Base-by-base conservation (phyloP, 2,888 invertebrate species). In the Homarus gammarus region DNA sequence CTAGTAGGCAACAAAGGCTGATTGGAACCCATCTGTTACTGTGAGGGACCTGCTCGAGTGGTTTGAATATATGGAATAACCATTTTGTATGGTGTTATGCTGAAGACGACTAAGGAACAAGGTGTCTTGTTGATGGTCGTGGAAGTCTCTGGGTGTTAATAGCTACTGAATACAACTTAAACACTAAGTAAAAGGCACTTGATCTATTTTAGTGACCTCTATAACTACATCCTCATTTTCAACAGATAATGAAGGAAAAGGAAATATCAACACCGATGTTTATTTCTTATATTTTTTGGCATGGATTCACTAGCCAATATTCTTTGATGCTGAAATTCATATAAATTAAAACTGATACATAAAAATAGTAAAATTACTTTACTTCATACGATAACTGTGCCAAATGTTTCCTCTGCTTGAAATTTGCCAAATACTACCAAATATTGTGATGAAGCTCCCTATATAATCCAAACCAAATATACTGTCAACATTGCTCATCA, bases 251-350 rank as follows among this genome's bases (percentile, higher is more conserved):
- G 61, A 27, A 64, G 64, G 64, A n/a, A n/a, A 64, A 27, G 64
- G 27, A 64, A 64, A 64, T 64, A 1, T 27, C 5, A 27, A 27
- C 64, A 2, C 6, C 8, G 64, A 64, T 64, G 64, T 64, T 64
- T 79, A 79, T 64, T 79, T 79, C 56, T 44, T 84, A 87, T 87
- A 86, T 64, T 79, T 78, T 87, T 87, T 87, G 73, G 79, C 86
- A 87, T 87, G 79, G 79, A 79, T 64, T 87, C 86, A 87, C 86
- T 87, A 87, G 86, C 86, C 86, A 87, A 87, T 87, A 36, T 27
- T 87, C 51, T 86, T 51, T 79, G 56, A 79, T 87, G 38, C 36
- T 87, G 70, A 87, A 87, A 79, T 64, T 44, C 70, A 79, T 73
- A 84, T 56, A 77, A 85, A 85, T 78, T 86, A 78, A 86, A 86